Percentiles rank a stretch among this genome's conserved stretches.
Conservation (phyloP, 2,888 invertebrate species). For the Diplazon laetatorius region DNA sequence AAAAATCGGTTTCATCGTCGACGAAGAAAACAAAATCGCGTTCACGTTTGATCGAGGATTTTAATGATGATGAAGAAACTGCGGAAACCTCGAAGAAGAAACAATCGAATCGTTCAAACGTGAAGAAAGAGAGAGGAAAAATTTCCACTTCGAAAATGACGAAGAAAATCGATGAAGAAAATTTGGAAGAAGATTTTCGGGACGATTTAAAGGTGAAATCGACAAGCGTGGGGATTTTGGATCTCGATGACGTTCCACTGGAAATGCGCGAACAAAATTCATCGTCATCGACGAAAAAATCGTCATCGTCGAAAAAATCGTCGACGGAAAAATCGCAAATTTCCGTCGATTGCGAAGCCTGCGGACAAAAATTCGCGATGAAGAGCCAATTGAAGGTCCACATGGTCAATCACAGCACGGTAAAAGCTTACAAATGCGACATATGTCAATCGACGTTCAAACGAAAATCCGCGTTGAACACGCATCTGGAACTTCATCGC, state of each 20-base stretch:
- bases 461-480: conserved; percentile 61
- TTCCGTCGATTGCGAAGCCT: conserved; percentile 42
- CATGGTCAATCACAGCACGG: conserved; percentile 49
- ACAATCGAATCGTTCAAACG: not conserved
- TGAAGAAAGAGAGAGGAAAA: not conserved
- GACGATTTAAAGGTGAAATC: not conserved
- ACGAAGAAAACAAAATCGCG: not conserved
- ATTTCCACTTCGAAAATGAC: not conserved
- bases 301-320: too few relatives aligned
- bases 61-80: not conserved
- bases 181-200: not conserved
- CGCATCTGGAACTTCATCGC: conserved; percentile 66
- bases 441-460: conserved; percentile 63
- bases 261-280: not conserved
- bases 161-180: not conserved
- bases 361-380: conserved; percentile 71
- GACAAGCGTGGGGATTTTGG: too few relatives aligned
- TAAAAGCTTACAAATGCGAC: conserved; percentile 56
- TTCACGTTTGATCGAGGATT: too few relatives aligned
- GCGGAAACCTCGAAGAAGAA: not conserved
- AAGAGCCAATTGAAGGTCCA: conserved; percentile 35
- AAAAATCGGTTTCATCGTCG: too few relatives aligned
- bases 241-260: conserved; percentile 7
- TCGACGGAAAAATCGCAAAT: too few relatives aligned
- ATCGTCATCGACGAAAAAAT: too few relatives aligned